Percentiles rank a stretch among this genome's conserved stretches.
Conservation (phyloP, 2,888 invertebrate species). For the Scrobipalpa atriplicella region DNA sequence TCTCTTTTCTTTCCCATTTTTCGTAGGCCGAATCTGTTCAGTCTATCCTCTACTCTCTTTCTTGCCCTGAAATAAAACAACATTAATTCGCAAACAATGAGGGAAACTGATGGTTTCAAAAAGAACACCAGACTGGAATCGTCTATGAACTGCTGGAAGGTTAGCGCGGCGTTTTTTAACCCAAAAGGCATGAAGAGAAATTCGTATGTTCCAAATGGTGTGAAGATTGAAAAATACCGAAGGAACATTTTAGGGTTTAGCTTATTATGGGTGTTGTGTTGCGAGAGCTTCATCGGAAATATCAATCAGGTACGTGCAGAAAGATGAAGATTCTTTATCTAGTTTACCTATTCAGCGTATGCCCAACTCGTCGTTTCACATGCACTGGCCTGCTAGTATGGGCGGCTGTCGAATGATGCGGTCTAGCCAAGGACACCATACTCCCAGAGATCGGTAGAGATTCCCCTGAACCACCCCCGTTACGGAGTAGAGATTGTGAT, state of each 20-base stretch:
- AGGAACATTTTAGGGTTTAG: no score
- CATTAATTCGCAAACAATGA: background rate
- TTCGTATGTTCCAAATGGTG: no score
- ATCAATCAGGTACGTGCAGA: no score
- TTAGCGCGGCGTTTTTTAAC: no score
- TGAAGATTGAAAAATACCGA: no score
- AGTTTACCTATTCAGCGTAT: slow-evolving; percentile 69
- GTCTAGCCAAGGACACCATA: slow-evolving; percentile 80
- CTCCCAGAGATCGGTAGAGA: slow-evolving; percentile 81
- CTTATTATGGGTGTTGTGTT: no score
- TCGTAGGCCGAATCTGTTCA: slow-evolving; percentile 91
- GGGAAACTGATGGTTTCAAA: no score
- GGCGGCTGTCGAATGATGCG: slow-evolving; percentile 46
- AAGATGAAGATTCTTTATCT: background rate
- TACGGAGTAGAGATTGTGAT: slow-evolving; percentile 70
- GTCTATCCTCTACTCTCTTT: slow-evolving; percentile 94
- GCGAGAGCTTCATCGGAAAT: no score
- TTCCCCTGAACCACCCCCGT: slow-evolving; percentile 78
- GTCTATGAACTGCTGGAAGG: no score
- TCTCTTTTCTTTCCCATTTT: slow-evolving; percentile 95
- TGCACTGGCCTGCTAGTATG: slow-evolving; percentile 62
- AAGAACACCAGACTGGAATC: no score
- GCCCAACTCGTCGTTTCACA: slow-evolving; percentile 69
- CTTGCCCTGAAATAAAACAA: slow-evolving; percentile 84
- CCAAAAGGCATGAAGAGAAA: no score